Evolutionary conservation across 2,797 vertebrate genomes (phyloP).

Genomic region (Liasis olivaceus): DNA sequence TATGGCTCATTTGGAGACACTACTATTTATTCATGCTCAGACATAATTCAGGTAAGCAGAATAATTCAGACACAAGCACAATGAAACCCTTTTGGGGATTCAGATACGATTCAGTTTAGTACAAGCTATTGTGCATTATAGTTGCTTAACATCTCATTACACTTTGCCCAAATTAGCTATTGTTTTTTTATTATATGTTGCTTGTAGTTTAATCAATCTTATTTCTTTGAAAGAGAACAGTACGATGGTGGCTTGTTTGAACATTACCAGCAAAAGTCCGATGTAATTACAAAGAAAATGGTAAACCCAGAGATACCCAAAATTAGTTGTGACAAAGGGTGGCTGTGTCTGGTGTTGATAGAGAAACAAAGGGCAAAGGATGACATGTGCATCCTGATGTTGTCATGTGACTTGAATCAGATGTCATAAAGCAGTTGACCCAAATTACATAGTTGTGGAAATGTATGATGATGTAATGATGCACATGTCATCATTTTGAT

Average conservation of each 20-base stretch:
- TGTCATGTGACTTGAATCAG: background rate
- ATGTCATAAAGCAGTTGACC: background rate
- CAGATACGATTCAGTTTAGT: slow-evolving; percentile 18
- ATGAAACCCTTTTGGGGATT: background rate
- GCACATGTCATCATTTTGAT: background rate
- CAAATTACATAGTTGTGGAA: background rate
- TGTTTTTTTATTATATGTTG: slow-evolving; percentile 13
- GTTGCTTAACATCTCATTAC: slow-evolving; percentile 27
- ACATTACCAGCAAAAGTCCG: slow-evolving; percentile 37
- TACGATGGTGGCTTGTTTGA: slow-evolving; percentile 39
- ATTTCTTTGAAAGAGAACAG: slow-evolving; percentile 17
- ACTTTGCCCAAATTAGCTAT: slow-evolving; percentile 22
- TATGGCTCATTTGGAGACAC: slow-evolving; percentile 20
- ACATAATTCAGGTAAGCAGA: background rate
- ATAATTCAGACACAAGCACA: slow-evolving; percentile 7
- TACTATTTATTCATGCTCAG: slow-evolving; percentile 34
- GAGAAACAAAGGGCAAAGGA: background rate
- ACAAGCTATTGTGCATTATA: background rate
- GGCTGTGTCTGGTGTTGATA: background rate
- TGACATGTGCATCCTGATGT: background rate
- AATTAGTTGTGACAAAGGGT: background rate
- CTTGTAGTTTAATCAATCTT: slow-evolving; percentile 24
- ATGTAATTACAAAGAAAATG: slow-evolving; percentile 25
- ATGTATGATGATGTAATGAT: background rate
- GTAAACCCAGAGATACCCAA: background rate